Conservation (phyloP, 2,797 vertebrate species). For the Limnodromus scolopaceus region DNA sequence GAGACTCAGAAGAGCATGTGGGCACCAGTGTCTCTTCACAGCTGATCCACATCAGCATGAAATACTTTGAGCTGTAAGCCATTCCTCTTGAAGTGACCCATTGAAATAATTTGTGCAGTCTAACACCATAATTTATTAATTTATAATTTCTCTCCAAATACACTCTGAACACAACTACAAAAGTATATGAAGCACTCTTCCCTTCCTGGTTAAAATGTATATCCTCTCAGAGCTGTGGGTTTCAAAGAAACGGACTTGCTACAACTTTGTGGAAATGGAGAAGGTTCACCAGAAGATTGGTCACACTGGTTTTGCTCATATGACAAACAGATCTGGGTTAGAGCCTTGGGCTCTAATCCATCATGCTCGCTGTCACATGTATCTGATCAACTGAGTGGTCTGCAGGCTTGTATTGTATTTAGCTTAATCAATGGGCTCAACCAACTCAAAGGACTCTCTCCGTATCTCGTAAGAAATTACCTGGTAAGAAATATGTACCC, state of each 20-base stretch:
- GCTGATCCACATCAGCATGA: neutral
- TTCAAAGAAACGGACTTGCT: neutral
- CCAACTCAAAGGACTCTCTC: neutral
- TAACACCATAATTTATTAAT: neutral
- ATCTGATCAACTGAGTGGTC: neutral
- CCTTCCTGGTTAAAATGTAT: neutral
- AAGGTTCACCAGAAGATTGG: neutral
- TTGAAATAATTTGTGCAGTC: neutral
- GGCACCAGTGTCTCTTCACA: neutral
- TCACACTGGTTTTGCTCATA: neutral
- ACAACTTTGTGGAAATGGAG: neutral
- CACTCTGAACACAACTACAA: neutral
- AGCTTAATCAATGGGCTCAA: neutral
- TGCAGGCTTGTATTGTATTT: neutral
- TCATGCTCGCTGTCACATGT: fast-evolving
- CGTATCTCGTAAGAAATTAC: neutral
- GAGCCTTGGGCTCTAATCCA: neutral
- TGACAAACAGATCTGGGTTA: neutral
- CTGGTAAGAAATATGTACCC: neutral
- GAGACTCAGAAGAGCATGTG: neutral
- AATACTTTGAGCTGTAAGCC: neutral
- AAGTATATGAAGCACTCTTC: neutral
- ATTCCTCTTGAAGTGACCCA: neutral
- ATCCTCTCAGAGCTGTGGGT: neutral
- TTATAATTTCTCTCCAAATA: neutral